These are phyloP conservation scores for Trichopria drosophilae DNA, from an alignment of 2,888 invertebrate genomes.

Conservation along the genomic window DNA sequence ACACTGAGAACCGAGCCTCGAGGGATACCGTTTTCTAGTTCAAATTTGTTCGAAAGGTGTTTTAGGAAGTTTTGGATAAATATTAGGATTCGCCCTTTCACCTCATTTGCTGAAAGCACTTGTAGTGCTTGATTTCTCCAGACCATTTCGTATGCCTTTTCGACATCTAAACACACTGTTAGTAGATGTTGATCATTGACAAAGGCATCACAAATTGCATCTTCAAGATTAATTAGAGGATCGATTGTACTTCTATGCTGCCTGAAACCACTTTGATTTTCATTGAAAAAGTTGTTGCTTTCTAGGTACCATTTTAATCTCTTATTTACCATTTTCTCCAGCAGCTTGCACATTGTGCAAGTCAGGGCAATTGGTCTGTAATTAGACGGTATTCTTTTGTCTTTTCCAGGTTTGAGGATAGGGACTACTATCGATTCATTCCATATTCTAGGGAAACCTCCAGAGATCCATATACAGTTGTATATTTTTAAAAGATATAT, in stretches of 20 bases:
- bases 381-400: conserved; percentile 6
- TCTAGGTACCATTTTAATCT: conserved; percentile 17
- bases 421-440: conserved; percentile 18
- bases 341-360: conserved; percentile 14
- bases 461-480: conserved; percentile 10
- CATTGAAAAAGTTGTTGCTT: neutral
- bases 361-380: conserved; percentile 29
- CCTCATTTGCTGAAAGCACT: too few relatives aligned
- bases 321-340: conserved; percentile 24
- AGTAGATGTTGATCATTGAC: conserved; percentile 14
- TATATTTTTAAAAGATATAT: conserved; percentile 4
- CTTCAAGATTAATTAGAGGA: conserved; percentile 1
- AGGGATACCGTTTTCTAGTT: conserved; percentile 22
- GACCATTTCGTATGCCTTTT: too few relatives aligned
- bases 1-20: conserved; percentile 21
- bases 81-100: too few relatives aligned
- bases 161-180: too few relatives aligned
- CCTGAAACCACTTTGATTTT: conserved; percentile 13
- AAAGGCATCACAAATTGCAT: neutral
- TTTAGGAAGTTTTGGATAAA: too few relatives aligned
- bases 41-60: neutral
- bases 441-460: conserved; percentile 13
- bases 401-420: conserved; percentile 19
- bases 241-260: conserved; percentile 6
- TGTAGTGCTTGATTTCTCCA: too few relatives aligned